Evolutionary conservation across 2,797 vertebrate genomes (phyloP).

Genomic region (Myotis daubentonii): DNA sequence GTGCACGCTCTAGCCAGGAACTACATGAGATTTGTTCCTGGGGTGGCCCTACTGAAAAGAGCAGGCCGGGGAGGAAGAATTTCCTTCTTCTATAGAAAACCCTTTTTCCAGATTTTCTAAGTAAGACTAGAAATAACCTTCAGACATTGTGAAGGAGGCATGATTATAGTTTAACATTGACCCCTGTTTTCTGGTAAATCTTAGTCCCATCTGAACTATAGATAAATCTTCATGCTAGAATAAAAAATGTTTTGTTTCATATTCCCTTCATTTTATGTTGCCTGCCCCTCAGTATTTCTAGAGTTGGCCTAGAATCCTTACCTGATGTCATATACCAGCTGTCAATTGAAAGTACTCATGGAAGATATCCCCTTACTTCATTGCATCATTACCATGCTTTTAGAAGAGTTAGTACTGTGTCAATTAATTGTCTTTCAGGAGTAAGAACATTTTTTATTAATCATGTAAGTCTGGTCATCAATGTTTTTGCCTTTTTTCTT

Average conservation of each 20-base stretch:
- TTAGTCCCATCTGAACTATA: slow-evolving; percentile 3
- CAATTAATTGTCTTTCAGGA: slow-evolving; percentile 26
- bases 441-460: not conserved
- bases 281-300: not conserved
- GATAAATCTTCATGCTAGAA: not conserved
- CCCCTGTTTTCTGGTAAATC: not conserved
- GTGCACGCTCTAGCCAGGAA: not conserved
- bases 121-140: slow-evolving; percentile 28
- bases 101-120: slow-evolving; percentile 15
- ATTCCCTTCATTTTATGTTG: not conserved
- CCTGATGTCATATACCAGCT: not conserved
- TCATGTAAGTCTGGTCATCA: not conserved
- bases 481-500: slow-evolving; percentile 38
- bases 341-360: not conserved
- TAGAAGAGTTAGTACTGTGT: not conserved
- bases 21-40: not conserved
- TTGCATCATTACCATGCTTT: not conserved
- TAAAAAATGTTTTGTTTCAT: not conserved
- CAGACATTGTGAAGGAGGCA: not conserved
- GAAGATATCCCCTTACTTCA: not conserved
- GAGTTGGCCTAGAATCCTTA: not conserved
- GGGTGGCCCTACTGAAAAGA: not conserved
- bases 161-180: not conserved
- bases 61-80: not conserved
- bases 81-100: not conserved